Evolutionary conservation across 2,888 invertebrate species (phyloP), one percentile per base, ranked within the genome.

Genomic region (Dynastes tityus): DNA sequence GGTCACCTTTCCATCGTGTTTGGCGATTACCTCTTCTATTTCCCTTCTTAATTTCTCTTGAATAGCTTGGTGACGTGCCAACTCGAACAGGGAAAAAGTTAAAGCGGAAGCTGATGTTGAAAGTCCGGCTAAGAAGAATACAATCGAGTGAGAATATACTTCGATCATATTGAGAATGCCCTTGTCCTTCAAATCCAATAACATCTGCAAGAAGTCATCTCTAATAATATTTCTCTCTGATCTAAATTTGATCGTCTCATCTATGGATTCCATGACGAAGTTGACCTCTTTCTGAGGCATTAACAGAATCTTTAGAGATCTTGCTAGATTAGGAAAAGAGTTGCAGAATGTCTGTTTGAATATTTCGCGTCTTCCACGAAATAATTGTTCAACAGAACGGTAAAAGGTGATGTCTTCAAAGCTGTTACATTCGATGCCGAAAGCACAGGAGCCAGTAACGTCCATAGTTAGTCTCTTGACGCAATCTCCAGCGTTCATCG

Each of bases 31-130:
- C 0, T 73, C 80, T 1, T 85, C 81, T 3, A 91, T 87, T 82
- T 91, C 90, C 0, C 83, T 77, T 11, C 89, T 83, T 0, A 88
- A 79, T 55, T 85, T 88, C 1, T 87, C 83, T 79, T 91, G 91
- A n/a, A 88, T 82, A 0, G 86, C 84, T 55, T 84, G 85, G 80
- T 88, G 82, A 3, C 81, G 49, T 2, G 89, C 87, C 27, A 89
- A 83, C 77, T 87, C 85, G 70, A 87, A 88, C 0, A 87, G 77
- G 5, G 85, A 84, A 40, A 84, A 87, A 32, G 85, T 84, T 4
- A 86, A 83, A 2, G 87, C 84, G 0, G 87, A 84, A 1, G 89
- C 84, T 0, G 88, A 87, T 0, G 89, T 88, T 80, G 88, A 89
- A 76, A 87, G 89, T 3, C 89, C 89, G 29, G 87, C 89, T 22